Conservation (phyloP, 2,797 vertebrate genomes). For the Tamandua tetradactyla region DNA sequence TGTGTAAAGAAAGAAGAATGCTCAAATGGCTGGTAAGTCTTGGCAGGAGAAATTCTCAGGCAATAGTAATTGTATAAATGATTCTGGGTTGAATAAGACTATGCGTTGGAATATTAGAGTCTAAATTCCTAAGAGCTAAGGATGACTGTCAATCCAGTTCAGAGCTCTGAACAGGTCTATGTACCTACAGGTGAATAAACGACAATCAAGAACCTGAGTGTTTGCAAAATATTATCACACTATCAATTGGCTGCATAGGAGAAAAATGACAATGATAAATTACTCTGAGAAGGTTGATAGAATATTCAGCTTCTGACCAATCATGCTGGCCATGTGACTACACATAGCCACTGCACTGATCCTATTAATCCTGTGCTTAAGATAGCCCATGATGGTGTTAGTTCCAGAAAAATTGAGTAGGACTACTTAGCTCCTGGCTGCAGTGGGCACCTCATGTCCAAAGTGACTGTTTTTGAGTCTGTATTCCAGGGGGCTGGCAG, state of each 20-base stretch:
- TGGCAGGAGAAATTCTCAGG: not conserved
- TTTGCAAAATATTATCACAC: not conserved
- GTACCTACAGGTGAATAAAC: not conserved
- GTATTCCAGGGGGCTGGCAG: constrained; percentile 77
- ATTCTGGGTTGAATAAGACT: not conserved
- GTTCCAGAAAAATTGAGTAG: constrained; percentile 58
- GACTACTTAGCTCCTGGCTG: constrained; percentile 78
- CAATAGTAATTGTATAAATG: not conserved
- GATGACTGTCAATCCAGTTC: not conserved
- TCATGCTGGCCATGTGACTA: not conserved
- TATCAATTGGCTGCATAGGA: not conserved
- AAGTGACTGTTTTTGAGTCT: constrained; percentile 78
- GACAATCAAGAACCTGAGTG: not conserved
- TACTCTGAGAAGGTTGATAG: not conserved
- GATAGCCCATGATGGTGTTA: constrained; percentile 57
- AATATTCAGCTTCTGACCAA: constrained; percentile 46
- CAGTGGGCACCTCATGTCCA: constrained; percentile 73
- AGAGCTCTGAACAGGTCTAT: not conserved
- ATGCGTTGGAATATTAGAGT: not conserved
- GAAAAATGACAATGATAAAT: not conserved
- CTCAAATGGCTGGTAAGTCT: not conserved
- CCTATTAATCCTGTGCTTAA: constrained; percentile 63
- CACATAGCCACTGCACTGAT: constrained; percentile 4
- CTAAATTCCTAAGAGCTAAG: not conserved
- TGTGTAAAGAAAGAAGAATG: constrained; percentile 4